Evolutionary conservation across 2,888 invertebrate species (phyloP).

Genomic region (Amiota mariae): DNA sequence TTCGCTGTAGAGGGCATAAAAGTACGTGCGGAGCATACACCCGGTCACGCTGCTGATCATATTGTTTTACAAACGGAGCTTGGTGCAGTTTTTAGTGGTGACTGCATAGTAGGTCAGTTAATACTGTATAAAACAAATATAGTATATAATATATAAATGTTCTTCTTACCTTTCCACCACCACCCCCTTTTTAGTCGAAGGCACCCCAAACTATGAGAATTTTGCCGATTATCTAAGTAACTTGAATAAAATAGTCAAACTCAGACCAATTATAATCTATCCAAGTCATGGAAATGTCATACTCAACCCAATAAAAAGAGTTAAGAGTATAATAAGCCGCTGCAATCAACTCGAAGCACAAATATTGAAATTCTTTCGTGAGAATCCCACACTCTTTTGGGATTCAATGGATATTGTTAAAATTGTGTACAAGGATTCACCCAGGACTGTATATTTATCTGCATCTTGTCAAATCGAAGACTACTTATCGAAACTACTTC

Average conservation of each 20-base stretch:
- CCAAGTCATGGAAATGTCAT: slow-evolving; percentile 94
- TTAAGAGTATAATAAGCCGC: slow-evolving; percentile 90
- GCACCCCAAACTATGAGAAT: slow-evolving; percentile 96
- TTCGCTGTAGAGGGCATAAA: slow-evolving; percentile 81
- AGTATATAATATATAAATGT: slow-evolving; percentile 5
- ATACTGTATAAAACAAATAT: neutral
- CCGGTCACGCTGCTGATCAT: slow-evolving; percentile 96
- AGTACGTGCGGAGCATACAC: slow-evolving; percentile 78
- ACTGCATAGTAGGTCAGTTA: slow-evolving; percentile 84
- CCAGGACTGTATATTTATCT: slow-evolving; percentile 82
- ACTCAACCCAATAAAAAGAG: slow-evolving; percentile 80
- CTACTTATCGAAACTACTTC: slow-evolving; percentile 87
- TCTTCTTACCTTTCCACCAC: neutral
- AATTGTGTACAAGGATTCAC: slow-evolving; percentile 85
- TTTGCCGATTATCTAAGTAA: slow-evolving; percentile 92
- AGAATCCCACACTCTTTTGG: slow-evolving; percentile 75
- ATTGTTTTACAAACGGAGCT: slow-evolving; percentile 84
- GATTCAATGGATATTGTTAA: slow-evolving; percentile 87
- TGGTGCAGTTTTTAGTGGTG: slow-evolving; percentile 94
- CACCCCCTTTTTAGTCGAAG: slow-evolving; percentile 79
- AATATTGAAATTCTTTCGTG: slow-evolving; percentile 81
- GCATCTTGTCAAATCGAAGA: slow-evolving; percentile 91
- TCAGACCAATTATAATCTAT: slow-evolving; percentile 86
- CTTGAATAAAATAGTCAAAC: slow-evolving; percentile 81
- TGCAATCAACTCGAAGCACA: slow-evolving; percentile 87